phyloP scores from a whole-genome alignment of 2,797 vertebrate genomes.

The Hippocampus kuda region DNA sequence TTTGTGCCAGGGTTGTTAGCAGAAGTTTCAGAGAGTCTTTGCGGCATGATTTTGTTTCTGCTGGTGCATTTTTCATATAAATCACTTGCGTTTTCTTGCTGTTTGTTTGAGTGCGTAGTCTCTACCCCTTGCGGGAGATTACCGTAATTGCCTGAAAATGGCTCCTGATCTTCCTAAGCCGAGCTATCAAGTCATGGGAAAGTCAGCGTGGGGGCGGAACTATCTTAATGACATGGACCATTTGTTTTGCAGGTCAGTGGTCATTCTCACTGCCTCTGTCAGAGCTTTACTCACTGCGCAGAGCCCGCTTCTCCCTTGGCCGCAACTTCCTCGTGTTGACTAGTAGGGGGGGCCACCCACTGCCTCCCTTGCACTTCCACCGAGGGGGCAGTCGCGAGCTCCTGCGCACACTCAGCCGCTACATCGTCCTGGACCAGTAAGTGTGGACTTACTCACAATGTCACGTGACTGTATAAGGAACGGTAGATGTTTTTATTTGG shows the following conservation, averaged over 20 bases:
- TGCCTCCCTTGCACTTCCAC: slow-evolving; percentile 85
- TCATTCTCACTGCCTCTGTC: slow-evolving; percentile 81
- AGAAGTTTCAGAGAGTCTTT: no score
- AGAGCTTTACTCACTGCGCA: slow-evolving; percentile 81
- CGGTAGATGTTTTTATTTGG: background rate
- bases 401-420: slow-evolving; percentile 73
- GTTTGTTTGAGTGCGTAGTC: no score
- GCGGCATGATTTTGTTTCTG: no score
- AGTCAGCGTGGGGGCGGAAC: background rate
- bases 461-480: background rate
- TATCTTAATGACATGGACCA: background rate
- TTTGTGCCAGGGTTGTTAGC: no score
- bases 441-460: slow-evolving; percentile 19
- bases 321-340: slow-evolving; percentile 84
- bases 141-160: background rate
- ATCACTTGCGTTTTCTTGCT: no score
- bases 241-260: slow-evolving; percentile 55
- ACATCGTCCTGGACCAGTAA: slow-evolving; percentile 79
- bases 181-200: background rate
- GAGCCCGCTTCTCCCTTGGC: slow-evolving; percentile 78
- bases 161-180: background rate
- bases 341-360: slow-evolving; percentile 76
- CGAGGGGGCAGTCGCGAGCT: slow-evolving; percentile 79
- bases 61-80: no score
- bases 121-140: no score